Base-by-base conservation (phyloP, 2,113 vertebrate genomes). In the Narcine bancroftii region DNA sequence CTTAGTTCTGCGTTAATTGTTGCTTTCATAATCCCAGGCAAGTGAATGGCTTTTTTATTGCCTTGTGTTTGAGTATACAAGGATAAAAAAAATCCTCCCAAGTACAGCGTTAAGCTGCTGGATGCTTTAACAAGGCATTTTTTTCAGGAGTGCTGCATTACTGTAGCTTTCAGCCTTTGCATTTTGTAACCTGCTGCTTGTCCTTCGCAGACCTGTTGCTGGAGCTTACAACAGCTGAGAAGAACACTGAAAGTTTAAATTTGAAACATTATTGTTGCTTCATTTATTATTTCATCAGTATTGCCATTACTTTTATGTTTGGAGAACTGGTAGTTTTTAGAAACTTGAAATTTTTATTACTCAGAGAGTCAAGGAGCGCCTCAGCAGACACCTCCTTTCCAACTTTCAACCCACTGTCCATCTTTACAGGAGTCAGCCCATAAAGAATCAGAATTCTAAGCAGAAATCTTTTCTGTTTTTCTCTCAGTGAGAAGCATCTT, bases 291-390 rank as follows among this genome's bases (percentile, higher is more conserved):
- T 91, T 91, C 71, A 93, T 94, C 92, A 94, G 94, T 93, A 65
- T 50, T 24, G 92, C 63, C 71, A 93, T 3, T 29, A 94, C 95
- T 95, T 94, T n/a, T n/a, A n/a, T n/a, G n/a, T n/a, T 95, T 94
- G 94, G 95, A 95, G 95, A 96, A 95, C 93, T 93, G 95, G 94
- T 94, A 93, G 87, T 95, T 94, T 95, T 95, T 95, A 92, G 93
- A 95, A 94, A 94, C 93, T 91, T 87, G 81, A 50, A 36, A 42
- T 91, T 91, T 60, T 91, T 95, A 94, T 93, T 95, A 93, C 93
- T 95, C 95, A 95, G 96, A 96, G 95, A 96, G 93, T 93, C 95
- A 95, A 96, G 96, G 95, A 95, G 94, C 95, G 96, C 95, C 95
- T 96, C 94, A 93, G 95, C 95, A 96, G 96, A 96, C 95, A 94